phyloP scores from a whole-genome alignment of 2,797 vertebrate genomes.

The Microctenopoma stevenorrisi region DNA sequence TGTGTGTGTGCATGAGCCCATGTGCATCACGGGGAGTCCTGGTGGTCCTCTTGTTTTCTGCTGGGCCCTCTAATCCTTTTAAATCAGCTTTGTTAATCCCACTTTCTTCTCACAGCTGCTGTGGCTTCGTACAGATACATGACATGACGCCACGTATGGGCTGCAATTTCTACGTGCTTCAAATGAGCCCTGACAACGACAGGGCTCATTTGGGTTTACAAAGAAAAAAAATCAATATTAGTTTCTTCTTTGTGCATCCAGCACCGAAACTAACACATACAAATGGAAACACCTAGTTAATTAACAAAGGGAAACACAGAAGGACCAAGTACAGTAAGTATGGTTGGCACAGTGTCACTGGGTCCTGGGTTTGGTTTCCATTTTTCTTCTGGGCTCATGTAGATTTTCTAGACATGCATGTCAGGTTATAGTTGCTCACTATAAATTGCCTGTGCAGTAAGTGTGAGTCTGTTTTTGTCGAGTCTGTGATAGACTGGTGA shows the following conservation, averaged over 20 bases:
- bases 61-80: conserved; percentile 79
- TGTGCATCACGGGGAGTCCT: conserved; percentile 63
- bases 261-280: too few relatives aligned
- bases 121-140: conserved; percentile 46
- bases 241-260: conserved; percentile 3
- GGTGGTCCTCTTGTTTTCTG: conserved; percentile 70
- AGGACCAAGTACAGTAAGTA: background rate
- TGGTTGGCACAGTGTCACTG: too few relatives aligned
- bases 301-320: background rate
- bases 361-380: too few relatives aligned
- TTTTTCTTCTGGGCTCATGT: too few relatives aligned
- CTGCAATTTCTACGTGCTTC: conserved; percentile 10
- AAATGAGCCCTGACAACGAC: background rate
- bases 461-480: too few relatives aligned
- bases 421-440: too few relatives aligned
- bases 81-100: conserved; percentile 80
- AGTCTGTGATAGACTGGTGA: too few relatives aligned
- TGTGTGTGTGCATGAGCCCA: background rate
- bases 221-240: background rate
- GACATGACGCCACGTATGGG: conserved; percentile 23
- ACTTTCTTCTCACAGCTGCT: conserved; percentile 66
- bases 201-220: too few relatives aligned
- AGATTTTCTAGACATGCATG: too few relatives aligned
- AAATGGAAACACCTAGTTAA: background rate
- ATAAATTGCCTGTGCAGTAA: too few relatives aligned